phyloP scores from a whole-genome alignment of 2,888 invertebrate genomes.

The Neoscelio sp. region DNA sequence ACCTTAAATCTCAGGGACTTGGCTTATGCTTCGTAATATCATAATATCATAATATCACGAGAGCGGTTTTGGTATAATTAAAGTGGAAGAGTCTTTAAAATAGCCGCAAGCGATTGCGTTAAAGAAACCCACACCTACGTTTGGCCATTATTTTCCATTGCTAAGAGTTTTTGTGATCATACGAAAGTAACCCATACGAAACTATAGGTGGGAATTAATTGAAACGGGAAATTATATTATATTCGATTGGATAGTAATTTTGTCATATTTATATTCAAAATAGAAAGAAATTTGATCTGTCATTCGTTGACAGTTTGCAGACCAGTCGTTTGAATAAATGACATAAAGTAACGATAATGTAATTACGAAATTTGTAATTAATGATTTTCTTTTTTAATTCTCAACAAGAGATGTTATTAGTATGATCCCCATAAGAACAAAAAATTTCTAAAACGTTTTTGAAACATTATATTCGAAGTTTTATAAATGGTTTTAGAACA shows the following conservation, averaged over 20 bases:
- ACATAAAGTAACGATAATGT: no score
- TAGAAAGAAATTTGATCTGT: no score
- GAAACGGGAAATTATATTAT: not conserved
- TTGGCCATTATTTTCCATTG: constrained; percentile 48
- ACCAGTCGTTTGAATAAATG: no score
- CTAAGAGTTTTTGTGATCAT: constrained; percentile 11
- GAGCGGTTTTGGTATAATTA: constrained; percentile 79
- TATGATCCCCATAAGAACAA: no score
- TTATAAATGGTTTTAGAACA: no score
- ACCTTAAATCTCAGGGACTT: constrained; percentile 76
- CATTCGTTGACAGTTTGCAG: no score
- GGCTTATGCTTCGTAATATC: constrained; percentile 79
- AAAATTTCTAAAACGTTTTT: no score
- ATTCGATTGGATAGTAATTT: not conserved
- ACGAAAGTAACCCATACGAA: constrained; percentile 26
- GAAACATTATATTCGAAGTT: no score
- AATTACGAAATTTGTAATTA: no score
- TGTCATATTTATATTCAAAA: not conserved
- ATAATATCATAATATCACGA: constrained; percentile 79
- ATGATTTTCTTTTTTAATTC: no score
- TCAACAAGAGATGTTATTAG: no score
- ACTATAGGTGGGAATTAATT: constrained; percentile 24
- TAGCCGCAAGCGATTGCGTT: constrained; percentile 78
- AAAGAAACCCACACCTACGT: constrained; percentile 63
- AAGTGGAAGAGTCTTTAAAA: constrained; percentile 81